These are phyloP conservation scores for Scolopax bukidnonensis DNA, from an alignment of 2,797 vertebrate genomes.

Conservation along the genomic window DNA sequence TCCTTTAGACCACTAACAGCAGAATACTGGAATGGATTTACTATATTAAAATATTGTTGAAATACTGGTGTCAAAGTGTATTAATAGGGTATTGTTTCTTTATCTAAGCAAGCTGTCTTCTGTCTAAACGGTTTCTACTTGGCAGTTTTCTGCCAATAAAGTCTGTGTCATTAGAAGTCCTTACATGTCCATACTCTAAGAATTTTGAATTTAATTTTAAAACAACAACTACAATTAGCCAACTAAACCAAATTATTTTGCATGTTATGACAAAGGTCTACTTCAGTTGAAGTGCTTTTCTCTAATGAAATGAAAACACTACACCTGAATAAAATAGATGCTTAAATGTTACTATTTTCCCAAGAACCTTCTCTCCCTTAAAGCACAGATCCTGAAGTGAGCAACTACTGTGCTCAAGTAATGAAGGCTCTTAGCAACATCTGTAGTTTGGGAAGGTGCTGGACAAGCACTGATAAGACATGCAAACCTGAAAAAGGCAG, in stretches of 20 bases:
- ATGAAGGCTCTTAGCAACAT: background rate
- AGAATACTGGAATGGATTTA: background rate
- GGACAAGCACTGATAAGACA: background rate
- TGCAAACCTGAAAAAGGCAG: background rate
- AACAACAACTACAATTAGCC: background rate
- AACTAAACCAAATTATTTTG: background rate
- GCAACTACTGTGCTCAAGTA: background rate
- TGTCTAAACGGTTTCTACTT: background rate
- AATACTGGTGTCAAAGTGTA: background rate
- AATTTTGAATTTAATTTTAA: background rate
- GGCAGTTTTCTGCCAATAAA: background rate
- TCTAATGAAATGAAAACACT: background rate
- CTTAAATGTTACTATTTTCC: background rate
- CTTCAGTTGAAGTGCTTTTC: background rate
- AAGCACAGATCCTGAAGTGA: background rate
- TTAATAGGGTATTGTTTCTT: background rate
- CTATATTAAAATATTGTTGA: background rate
- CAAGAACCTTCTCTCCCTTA: background rate
- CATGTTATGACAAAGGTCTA: background rate
- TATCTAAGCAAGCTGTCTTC: background rate
- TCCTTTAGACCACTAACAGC: background rate
- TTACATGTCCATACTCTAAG: background rate
- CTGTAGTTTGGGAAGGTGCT: background rate
- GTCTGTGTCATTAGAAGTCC: background rate
- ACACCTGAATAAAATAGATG: background rate